phyloP scores from a whole-genome alignment of 2,888 invertebrate species.

The Acleris literana region DNA sequence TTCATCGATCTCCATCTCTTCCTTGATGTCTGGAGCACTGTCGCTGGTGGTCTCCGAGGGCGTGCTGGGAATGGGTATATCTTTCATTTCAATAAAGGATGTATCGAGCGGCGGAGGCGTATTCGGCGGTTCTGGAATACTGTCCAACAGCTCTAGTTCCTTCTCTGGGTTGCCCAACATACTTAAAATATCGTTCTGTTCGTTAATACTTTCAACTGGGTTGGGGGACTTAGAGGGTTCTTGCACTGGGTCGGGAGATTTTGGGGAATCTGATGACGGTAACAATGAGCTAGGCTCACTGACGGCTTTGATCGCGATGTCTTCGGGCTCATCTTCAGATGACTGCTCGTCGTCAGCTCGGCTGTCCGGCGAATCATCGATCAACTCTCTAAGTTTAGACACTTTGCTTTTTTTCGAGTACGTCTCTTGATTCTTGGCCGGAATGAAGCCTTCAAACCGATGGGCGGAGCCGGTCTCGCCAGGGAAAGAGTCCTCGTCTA shows the following conservation, averaged over 20 bases:
- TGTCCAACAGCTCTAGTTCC: conserved; percentile 41
- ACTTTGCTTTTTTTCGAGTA: conserved; percentile 81
- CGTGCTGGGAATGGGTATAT: conserved; percentile 33
- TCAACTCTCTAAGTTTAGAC: conserved; percentile 71
- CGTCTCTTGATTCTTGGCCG: conserved; percentile 82
- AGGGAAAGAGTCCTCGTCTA: conserved; percentile 85
- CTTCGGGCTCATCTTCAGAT: conserved; percentile 75
- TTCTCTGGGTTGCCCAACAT: conserved; percentile 33
- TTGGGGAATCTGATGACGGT: conserved; percentile 49
- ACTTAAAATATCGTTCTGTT: conserved; percentile 41
- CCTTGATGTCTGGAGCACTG: conserved; percentile 26
- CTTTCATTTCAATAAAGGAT: conserved; percentile 29
- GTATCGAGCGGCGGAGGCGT: conserved; percentile 57
- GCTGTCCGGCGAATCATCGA: conserved; percentile 78
- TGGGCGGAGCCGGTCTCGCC: conserved; percentile 80
- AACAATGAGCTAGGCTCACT: conserved; percentile 52
- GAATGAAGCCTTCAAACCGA: conserved; percentile 82
- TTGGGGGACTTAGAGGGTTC: conserved; percentile 54
- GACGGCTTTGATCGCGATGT: conserved; percentile 55
- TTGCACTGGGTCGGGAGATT: conserved; percentile 53
- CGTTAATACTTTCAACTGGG: conserved; percentile 46
- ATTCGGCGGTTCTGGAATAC: conserved; percentile 59
- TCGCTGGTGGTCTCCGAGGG: conserved; percentile 25
- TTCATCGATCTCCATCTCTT: conserved; percentile 20
- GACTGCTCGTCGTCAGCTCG: conserved; percentile 81